Base-by-base conservation (phyloP, 2,888 invertebrate species). In the Pharmacophagus antenor region DNA sequence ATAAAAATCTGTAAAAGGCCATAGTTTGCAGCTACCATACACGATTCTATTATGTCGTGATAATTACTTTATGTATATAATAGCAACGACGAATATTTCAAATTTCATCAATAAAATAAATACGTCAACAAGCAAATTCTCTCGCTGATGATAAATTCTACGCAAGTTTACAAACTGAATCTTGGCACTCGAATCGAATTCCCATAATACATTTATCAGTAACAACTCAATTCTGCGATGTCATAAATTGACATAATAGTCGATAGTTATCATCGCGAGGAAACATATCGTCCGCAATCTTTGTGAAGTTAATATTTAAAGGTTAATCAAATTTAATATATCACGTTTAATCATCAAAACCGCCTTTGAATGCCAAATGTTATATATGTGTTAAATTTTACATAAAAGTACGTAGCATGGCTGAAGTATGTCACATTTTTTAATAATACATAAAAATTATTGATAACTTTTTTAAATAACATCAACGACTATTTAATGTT, bases 151-250 rank as follows among this genome's bases (percentile, higher is more conserved):
- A 46, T 61, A 22, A 52, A 58, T 51, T 27, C 44, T 18, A 31
- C 59, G 59, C 23, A n/a, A 50, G 50, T 7, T 44, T 46, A 46
- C 59, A 55, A 60, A 50, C 20, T 49, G 27, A 50, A 56, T 51
- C 60, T 61, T 61, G 60, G 60, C 60, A 61, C 51, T n/a, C 50
- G 23, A 31, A 56, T 61, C 37, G 41, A 51, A 56, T 61, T 47
- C 56, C 51, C 52, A 21, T 47, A 61, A 46, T n/a, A 47, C 51
- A 55, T 60, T 60, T 61, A 61, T 61, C 47, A 41, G 17, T 22
- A 51, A 56, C 60, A 51, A 52, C 56, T 61, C 60, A 52, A 61
- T 61, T 52, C 27, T n/a, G 25, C 37, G 27, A 23, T 47, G 47
- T 51, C 41, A 23, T 56, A 61, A 52, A 52, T 61, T 20, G 37